Evolutionary conservation across 2,113 vertebrate genomes (phyloP), one percentile per base, ranked within the genome.

Genomic region (Cinclus cinclus): DNA sequence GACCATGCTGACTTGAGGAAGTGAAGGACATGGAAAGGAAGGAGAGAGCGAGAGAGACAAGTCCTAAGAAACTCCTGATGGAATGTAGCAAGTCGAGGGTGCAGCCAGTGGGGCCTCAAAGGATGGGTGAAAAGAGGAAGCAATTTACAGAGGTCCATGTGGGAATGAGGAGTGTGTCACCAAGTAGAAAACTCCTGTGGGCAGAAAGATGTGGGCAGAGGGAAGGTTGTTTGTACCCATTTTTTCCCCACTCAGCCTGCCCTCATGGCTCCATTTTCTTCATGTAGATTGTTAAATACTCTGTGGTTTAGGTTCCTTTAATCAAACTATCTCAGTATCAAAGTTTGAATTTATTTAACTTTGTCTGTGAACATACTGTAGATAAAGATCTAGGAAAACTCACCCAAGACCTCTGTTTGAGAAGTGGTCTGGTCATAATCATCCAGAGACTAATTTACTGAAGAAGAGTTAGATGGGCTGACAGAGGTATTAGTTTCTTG

Each of bases 141-240:
- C 2, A 75, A 17, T 42, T 81, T 80, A 52, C 10, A 5, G 58
- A 84, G 4, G 23, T n/a, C 6, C 0, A 0, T 3, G 30, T 46
- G 16, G 33, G 22, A 84, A 70, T 31, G 30, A 21, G 9, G 9
- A 76, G 22, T 30, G 19, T 46, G 11, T 60, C 1, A 4, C 35
- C 39, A 30, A 24, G 11, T 16, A 58, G 49, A 64, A 74, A 49
- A 4, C 15, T 39, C 5, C 50, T 39, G 10, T 20, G 4, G 35
- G 11, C 11, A 59, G n/a, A 31, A 52, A n/a, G 4, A 7, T 33
- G 8, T 53, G 10, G 7, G 12, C 24, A 79, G 15, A n/a, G 6
- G 15, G n/a, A 59, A 74, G 3, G 21, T 4, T 63, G 0, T 50
- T 44, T 22, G 15, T 35, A 33, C 6, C 1, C 1, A 6, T 42